phyloP scores from a whole-genome alignment of 92 coral and sea anemone species.

The Parazoanthus swiftii region DNA sequence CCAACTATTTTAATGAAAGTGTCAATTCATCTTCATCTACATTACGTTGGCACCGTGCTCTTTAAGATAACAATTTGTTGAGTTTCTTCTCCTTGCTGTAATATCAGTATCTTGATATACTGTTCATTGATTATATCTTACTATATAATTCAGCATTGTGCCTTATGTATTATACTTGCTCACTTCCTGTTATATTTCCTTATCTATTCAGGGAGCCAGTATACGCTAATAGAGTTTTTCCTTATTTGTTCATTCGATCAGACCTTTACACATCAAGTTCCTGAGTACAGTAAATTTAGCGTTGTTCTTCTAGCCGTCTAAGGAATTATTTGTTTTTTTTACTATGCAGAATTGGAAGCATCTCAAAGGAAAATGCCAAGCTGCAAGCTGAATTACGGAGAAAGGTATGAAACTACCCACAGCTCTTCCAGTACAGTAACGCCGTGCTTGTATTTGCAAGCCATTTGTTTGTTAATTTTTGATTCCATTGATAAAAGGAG shows the following conservation, averaged over 20 bases:
- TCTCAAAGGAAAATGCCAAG: constrained; percentile 64
- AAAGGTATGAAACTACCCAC: constrained; percentile 45
- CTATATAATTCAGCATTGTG: no score
- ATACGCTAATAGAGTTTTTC: no score
- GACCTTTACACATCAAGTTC: not conserved
- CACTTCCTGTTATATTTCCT: no score
- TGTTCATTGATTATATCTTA: no score
- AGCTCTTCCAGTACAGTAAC: not conserved
- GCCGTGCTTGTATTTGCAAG: not conserved
- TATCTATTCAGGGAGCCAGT: no score
- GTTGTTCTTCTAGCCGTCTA: not conserved
- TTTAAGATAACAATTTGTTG: not conserved
- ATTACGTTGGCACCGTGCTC: not conserved
- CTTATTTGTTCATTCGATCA: not conserved
- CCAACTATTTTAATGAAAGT: not conserved
- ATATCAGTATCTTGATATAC: no score
- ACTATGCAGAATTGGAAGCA: constrained; percentile 56
- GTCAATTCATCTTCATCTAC: not conserved
- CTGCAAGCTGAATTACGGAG: constrained; percentile 69
- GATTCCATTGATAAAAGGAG: no score
- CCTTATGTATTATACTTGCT: no score
- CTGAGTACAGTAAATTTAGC: not conserved
- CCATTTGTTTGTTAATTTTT: no score
- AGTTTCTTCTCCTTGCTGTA: not conserved
- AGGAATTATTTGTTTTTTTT: not conserved